These are phyloP conservation scores for Thymallus thymallus DNA, from an alignment of 2,113 vertebrate species.

Conservation along the genomic window DNA sequence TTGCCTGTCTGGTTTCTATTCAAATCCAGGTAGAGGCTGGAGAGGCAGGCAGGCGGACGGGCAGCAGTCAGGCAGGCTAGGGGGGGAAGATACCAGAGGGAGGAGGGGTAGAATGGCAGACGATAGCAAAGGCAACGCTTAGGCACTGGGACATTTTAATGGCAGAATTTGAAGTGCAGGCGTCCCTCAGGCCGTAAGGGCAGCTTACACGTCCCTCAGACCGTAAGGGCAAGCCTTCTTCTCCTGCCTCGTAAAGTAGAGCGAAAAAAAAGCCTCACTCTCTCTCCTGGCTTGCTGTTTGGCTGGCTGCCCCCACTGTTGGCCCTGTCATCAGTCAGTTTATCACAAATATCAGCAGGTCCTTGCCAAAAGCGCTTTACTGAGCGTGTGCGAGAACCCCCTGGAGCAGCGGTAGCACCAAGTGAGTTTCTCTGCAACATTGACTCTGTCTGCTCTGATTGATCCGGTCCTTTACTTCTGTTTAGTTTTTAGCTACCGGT, in stretches of 20 bases:
- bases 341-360: conserved; percentile 6
- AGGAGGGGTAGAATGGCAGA: conserved; percentile 22
- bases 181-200: conserved; percentile 35
- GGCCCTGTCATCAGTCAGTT: conserved; percentile 5
- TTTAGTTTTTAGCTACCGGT: too few species aligned
- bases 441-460: too few species aligned
- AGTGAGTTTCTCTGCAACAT: neutral
- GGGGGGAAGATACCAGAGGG: conserved; percentile 44
- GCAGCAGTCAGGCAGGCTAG: neutral
- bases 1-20: conserved; percentile 90
- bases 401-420: neutral
- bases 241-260: neutral
- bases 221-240: neutral
- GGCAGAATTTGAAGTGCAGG: neutral
- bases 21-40: conserved; percentile 82
- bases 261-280: neutral
- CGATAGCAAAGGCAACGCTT: conserved; percentile 60
- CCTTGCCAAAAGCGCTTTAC: neutral
- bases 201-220: conserved; percentile 16
- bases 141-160: conserved; percentile 72
- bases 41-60: neutral
- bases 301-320: neutral
- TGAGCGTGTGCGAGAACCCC: neutral
- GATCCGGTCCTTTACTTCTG: too few species aligned
- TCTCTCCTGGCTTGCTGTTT: neutral